These are phyloP conservation scores for Halcyon smyrnensis DNA, from an alignment of 2,797 vertebrate genomes.

Conservation along the genomic window DNA sequence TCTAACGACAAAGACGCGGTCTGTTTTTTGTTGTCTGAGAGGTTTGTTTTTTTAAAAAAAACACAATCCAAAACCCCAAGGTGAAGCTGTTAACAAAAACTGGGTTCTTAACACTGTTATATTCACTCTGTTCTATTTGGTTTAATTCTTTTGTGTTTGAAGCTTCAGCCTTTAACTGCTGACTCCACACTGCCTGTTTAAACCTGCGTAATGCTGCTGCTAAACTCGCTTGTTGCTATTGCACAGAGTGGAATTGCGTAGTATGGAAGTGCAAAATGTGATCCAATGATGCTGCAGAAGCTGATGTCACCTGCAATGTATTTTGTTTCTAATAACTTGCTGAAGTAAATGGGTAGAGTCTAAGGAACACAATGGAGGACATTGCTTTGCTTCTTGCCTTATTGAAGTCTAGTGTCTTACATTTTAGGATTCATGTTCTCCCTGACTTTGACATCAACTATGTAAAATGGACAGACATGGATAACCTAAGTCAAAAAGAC, in stretches of 20 bases:
- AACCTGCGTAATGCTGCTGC: background rate
- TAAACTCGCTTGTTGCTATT: background rate
- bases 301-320: background rate
- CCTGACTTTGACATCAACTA: background rate
- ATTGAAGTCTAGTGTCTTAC: background rate
- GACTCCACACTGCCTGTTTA: background rate
- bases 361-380: background rate
- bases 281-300: background rate
- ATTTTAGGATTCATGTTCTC: background rate
- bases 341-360: background rate
- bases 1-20: background rate
- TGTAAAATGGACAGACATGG: background rate
- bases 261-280: background rate
- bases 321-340: background rate
- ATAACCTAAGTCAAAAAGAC: background rate
- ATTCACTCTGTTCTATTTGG: background rate
- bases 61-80: background rate
- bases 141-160: background rate
- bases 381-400: background rate
- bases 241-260: background rate
- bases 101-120: background rate
- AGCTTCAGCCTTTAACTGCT: background rate
- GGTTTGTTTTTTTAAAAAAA: background rate
- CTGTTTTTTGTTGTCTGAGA: background rate
- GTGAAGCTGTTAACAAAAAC: background rate